Evolutionary conservation across 2,888 invertebrate genomes (phyloP).

Genomic region (Apamea monoglypha): DNA sequence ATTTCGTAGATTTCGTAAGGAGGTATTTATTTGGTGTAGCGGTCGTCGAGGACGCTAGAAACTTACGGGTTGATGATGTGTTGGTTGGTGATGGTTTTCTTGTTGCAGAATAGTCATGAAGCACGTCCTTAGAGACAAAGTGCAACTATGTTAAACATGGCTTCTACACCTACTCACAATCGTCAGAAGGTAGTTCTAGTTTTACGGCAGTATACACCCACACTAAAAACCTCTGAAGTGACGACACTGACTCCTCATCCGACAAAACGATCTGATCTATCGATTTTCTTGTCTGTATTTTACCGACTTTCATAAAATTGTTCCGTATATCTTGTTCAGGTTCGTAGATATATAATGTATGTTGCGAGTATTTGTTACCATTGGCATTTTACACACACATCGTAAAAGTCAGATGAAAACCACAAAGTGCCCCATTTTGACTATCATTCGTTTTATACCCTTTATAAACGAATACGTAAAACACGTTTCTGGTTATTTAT

Average conservation of each 20-base stretch:
- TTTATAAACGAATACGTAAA: conserved; percentile 66
- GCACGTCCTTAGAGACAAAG: not conserved
- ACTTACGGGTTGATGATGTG: too few species aligned
- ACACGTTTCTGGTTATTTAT: conserved; percentile 61
- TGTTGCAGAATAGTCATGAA: not conserved
- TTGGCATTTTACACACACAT: conserved; percentile 72
- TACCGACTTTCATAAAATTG: conserved; percentile 42
- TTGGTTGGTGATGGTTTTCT: too few species aligned
- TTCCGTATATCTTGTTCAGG: conserved; percentile 18
- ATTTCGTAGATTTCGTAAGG: not conserved
- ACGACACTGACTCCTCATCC: not conserved
- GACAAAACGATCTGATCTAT: conserved; percentile 12
- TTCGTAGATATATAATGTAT: conserved; percentile 19
- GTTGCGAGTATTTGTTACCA: conserved; percentile 64
- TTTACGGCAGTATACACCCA: not conserved
- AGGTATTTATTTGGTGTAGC: not conserved
- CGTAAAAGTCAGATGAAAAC: conserved; percentile 75
- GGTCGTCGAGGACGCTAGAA: not conserved
- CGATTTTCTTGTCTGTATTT: not conserved
- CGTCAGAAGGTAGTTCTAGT: not conserved
- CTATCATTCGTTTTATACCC: conserved; percentile 73
- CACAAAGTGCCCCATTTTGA: conserved; percentile 71
- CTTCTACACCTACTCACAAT: not conserved
- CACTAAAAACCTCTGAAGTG: too few species aligned
- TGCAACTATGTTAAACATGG: not conserved